Evolutionary conservation across 1,140 invertebrate species (phyloP), one percentile per base, ranked within the genome.

Genomic region (Heliothis subflexa): DNA sequence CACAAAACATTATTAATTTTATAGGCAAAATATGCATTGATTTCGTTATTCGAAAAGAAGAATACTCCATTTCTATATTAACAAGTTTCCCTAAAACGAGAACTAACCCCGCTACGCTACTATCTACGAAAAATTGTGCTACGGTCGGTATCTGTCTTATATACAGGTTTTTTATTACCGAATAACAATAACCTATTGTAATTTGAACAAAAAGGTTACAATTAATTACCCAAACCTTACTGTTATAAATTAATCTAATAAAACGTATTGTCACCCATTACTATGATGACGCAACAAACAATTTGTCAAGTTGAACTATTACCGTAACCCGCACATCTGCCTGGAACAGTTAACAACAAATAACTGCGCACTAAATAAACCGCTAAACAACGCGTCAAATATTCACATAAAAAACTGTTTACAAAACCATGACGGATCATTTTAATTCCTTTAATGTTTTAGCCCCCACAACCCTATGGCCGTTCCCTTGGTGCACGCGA

Each of bases 301-400:
- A 85, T 85, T 85, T 85, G 81, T 85, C 84, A 81, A 83, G 74
- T 28, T 49, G 7, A 66, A 66, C 49, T 33, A 77, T 66, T 68
- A 68, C 64, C n/a, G 54, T 10, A 64, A 14, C 14, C 21, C 25
- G 75, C 50, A 81, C 86, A 87, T 86, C 82, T 86, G 83, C 83
- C 75, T 71, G 86, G 85, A 88, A 86, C 83, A 83, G 82, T 85
- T 80, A 79, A 76, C 78, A 79, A 70, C 83, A 84, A 78, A 81
- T 52, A 78, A 81, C 61, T 80, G 76, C 84, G 80, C 86, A 85
- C 85, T 91, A 90, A 91, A 91, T 89, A 90, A 87, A 88, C 82
- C 83, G 78, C 78, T 83, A 93, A 93, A 94, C 90, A 89, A 91
- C 85, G 88, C 89, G 89, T 90, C 86, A 87, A 90, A 87, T 89